Evolutionary conservation across 2,797 vertebrate species (phyloP).

Genomic region (Myotis planiceps): DNA sequence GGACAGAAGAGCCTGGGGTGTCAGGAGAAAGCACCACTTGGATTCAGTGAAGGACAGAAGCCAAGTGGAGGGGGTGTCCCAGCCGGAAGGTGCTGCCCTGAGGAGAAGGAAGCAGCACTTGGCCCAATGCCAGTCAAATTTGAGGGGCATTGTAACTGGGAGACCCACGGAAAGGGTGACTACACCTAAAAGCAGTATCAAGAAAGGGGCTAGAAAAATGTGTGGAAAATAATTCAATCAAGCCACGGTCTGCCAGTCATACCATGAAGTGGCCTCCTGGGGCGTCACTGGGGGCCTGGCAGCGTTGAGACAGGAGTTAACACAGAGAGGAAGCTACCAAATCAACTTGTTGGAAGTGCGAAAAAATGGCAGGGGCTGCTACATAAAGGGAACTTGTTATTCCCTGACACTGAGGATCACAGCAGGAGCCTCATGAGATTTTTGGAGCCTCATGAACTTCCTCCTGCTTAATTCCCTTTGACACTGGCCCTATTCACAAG

Average conservation of each 20-base stretch:
- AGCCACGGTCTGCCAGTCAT: background rate
- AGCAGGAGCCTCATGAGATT: background rate
- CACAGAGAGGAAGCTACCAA: background rate
- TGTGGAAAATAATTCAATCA: background rate
- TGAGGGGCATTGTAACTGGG: accelerated
- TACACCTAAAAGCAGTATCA: background rate
- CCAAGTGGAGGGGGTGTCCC: background rate
- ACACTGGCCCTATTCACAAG: background rate
- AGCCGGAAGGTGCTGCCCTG: background rate
- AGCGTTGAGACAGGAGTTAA: background rate
- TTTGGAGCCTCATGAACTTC: background rate
- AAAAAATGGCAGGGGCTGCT: background rate
- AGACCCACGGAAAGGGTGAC: background rate
- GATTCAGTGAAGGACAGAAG: background rate
- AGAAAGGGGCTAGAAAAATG: background rate
- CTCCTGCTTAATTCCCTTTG: background rate
- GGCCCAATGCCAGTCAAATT: background rate
- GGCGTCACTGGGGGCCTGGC: background rate
- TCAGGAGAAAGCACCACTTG: background rate
- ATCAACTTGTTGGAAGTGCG: background rate
- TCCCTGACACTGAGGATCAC: background rate
- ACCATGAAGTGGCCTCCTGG: accelerated
- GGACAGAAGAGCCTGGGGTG: background rate
- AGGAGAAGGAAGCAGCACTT: background rate
- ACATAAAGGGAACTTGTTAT: background rate